Conservation (phyloP, 1,140 invertebrate genomes). For the Dolichoris vasculosae region DNA sequence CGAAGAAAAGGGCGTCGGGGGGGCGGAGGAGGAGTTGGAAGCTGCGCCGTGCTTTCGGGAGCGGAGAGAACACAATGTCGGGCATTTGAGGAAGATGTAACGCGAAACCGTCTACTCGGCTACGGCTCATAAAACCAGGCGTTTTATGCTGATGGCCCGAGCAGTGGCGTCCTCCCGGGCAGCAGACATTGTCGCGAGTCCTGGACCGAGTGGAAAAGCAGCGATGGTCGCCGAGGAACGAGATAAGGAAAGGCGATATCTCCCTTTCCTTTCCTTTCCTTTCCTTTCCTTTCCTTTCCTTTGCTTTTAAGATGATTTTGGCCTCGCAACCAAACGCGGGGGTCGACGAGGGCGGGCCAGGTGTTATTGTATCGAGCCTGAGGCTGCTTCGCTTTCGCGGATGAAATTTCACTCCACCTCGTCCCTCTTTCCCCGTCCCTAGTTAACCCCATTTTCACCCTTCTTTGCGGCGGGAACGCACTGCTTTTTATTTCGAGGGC, state of each 20-base stretch:
- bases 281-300: conserved; percentile 39
- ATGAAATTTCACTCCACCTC: conserved; percentile 44
- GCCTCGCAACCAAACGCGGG: conserved; percentile 41
- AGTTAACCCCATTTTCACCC: conserved; percentile 19
- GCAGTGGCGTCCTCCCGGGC: conserved; percentile 8
- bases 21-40: conserved; percentile 55
- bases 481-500: background rate
- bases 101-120: conserved; percentile 65
- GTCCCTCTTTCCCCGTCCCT: background rate
- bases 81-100: conserved; percentile 67
- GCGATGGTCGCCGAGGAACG: background rate
- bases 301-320: conserved; percentile 43
- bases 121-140: conserved; percentile 71
- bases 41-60: background rate
- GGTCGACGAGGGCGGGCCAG: background rate
- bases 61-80: conserved; percentile 26
- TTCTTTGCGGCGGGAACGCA: background rate
- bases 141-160: conserved; percentile 71
- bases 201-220: background rate
- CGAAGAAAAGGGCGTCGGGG: conserved; percentile 19
- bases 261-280: conserved; percentile 33
- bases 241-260: conserved; percentile 42
- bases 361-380: conserved; percentile 36
- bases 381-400: conserved; percentile 32
- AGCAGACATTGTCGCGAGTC: background rate